Evolutionary conservation across 2,113 vertebrate species (phyloP).

Genomic region (Cricetomys ansorgei): DNA sequence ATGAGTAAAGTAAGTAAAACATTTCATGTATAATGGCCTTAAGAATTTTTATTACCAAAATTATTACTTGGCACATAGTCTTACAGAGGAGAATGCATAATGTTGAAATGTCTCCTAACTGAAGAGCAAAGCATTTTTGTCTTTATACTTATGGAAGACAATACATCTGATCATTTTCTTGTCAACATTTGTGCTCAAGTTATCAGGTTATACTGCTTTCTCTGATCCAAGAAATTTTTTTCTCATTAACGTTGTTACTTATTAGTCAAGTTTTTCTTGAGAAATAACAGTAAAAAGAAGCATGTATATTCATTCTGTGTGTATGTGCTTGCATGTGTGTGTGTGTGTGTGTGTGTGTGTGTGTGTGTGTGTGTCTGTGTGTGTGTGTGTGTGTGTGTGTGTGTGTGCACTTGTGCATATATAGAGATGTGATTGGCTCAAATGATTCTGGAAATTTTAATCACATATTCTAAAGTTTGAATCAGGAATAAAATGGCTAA

Average conservation of each 20-base stretch:
- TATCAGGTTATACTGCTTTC: not conserved
- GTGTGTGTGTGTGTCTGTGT: not conserved
- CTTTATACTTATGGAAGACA: not conserved
- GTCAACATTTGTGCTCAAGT: not conserved
- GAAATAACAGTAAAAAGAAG: not conserved
- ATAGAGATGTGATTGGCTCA: not conserved
- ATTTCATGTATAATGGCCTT: not conserved
- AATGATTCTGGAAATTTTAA: not conserved
- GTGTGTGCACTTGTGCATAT: too few relatives aligned
- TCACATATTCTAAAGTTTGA: not conserved
- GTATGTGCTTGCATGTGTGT: not conserved
- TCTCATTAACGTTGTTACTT: not conserved
- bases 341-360: not conserved
- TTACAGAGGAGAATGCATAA: not conserved
- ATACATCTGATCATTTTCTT: not conserved
- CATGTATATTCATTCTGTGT: not conserved
- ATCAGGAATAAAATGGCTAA: not conserved
- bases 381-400: too few relatives aligned
- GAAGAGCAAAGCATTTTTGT: not conserved
- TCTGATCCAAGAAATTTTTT: fast-evolving
- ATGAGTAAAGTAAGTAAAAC: not conserved
- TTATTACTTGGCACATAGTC: not conserved
- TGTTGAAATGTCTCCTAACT: not conserved
- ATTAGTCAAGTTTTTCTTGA: not conserved
- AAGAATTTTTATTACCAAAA: not conserved